A percentile compares a stretch with the other conserved stretches of the same genome.
phyloP scores from a whole-genome alignment of 2,113 vertebrate genomes.

The Colistium nudipinnis region DNA sequence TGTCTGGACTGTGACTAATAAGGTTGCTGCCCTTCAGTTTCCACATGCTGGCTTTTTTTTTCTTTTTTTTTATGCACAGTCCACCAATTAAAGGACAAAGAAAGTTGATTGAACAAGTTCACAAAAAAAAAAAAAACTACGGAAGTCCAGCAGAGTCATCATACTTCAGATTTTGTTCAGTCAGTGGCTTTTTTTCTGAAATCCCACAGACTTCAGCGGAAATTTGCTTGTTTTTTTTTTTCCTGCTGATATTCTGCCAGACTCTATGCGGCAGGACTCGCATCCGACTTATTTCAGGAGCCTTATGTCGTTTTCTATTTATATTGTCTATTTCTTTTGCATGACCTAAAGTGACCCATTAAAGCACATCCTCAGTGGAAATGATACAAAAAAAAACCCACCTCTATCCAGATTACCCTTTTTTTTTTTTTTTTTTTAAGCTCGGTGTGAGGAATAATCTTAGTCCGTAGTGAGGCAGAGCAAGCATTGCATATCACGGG shows the following conservation, averaged over 20 bases:
- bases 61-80: neutral
- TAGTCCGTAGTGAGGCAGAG: too few species aligned
- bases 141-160: constrained; percentile 24
- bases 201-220: constrained; percentile 7
- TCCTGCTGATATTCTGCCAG: constrained; percentile 21
- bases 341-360: too few species aligned
- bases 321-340: too few species aligned
- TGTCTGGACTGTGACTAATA: constrained; percentile 36
- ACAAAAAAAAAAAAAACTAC: neutral
- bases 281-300: neutral
- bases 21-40: constrained; percentile 53
- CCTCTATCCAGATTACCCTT: too few species aligned
- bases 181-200: constrained; percentile 13
- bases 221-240: constrained; percentile 6
- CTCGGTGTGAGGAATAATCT: too few species aligned
- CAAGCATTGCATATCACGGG: too few species aligned
- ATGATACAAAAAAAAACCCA: neutral
- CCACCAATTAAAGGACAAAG: constrained; percentile 9
- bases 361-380: constrained; percentile 6
- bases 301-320: too few species aligned
- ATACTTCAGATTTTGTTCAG: constrained; percentile 23
- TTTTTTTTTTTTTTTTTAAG: too few species aligned
- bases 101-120: constrained; percentile 14
- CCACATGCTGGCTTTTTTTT: neutral
- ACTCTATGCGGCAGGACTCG: constrained; percentile 2